Percentiles rank a stretch among this genome's conserved stretches.
phyloP scores from a whole-genome alignment of 2,113 vertebrate genomes.

The Brienomyrus longianalis region DNA sequence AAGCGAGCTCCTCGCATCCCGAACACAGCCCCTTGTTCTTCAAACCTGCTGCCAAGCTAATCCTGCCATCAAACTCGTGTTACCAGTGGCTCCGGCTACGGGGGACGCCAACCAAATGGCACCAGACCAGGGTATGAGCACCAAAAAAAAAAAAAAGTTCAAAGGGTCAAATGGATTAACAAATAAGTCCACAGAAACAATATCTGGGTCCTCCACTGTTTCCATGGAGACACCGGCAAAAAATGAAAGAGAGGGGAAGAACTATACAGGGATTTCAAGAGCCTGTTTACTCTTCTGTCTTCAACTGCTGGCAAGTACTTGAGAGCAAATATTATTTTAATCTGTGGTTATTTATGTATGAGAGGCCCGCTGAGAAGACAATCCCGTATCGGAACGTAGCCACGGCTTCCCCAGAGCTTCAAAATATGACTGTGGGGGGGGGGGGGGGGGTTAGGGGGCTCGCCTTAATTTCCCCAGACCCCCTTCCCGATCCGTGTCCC shows the following conservation, averaged over 20 bases:
- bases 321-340: slow-evolving; percentile 61
- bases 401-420: slow-evolving; percentile 26
- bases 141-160: neutral
- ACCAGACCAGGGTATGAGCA: too few species aligned
- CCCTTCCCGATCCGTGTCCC: slow-evolving; percentile 65
- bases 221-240: slow-evolving; percentile 11
- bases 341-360: slow-evolving; percentile 62
- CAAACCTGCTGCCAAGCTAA: neutral
- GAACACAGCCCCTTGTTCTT: neutral
- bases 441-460: slow-evolving; percentile 37
- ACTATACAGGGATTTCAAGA: slow-evolving; percentile 36
- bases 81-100: neutral
- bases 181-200: slow-evolving; percentile 6
- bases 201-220: slow-evolving; percentile 1
- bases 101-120: neutral
- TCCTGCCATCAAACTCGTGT: neutral
- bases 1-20: neutral
- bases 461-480: slow-evolving; percentile 68
- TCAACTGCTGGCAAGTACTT: slow-evolving; percentile 40
- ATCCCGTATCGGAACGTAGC: slow-evolving; percentile 52
- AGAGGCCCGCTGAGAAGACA: slow-evolving; percentile 53
- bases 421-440: neutral
- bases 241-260: neutral
- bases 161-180: slow-evolving; percentile 12
- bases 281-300: slow-evolving; percentile 41